These are phyloP conservation scores for Lordiphosa mommai DNA, from an alignment of 1,140 invertebrate species.

Conservation along the genomic window DNA sequence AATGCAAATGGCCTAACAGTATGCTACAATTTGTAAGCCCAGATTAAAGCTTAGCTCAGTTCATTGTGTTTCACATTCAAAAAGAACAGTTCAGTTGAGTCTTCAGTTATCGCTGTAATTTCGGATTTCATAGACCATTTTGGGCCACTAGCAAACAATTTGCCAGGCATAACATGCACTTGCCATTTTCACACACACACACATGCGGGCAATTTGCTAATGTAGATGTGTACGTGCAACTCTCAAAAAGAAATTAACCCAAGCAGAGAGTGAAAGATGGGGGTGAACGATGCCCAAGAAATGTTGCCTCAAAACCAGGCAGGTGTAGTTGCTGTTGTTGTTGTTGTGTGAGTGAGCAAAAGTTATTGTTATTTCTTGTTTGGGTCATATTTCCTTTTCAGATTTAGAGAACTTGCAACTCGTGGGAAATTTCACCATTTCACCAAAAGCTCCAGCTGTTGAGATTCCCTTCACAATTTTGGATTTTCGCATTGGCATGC, in stretches of 20 bases:
- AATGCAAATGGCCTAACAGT: no score
- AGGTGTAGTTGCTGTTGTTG: no score
- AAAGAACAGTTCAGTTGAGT: background rate
- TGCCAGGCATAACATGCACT: constrained; percentile 19
- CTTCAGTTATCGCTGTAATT: no score
- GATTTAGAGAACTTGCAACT: constrained; percentile 17
- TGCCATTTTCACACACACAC: constrained; percentile 11
- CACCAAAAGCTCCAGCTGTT: constrained; percentile 37
- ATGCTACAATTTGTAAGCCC: no score
- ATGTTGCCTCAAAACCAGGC: constrained; percentile 31
- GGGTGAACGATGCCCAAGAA: constrained; percentile 1
- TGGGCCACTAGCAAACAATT: constrained; percentile 29
- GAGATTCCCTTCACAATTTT: constrained; percentile 11
- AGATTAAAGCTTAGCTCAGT: no score
- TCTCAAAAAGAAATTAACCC: constrained; percentile 58
- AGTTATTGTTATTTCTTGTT: constrained; percentile 54
- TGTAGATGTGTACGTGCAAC: constrained; percentile 55
- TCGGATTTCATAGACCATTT: constrained; percentile 43
- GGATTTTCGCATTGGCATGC: constrained; percentile 32
- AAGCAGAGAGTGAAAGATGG: constrained; percentile 2
- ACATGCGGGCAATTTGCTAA: constrained; percentile 65
- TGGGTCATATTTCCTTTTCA: constrained; percentile 53
- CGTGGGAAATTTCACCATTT: constrained; percentile 36
- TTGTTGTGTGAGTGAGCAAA: constrained; percentile 51
- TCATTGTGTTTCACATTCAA: no score